These are phyloP conservation scores for Stercorarius parasiticus DNA, from an alignment of 2,113 vertebrate species.

Conservation along the genomic window DNA sequence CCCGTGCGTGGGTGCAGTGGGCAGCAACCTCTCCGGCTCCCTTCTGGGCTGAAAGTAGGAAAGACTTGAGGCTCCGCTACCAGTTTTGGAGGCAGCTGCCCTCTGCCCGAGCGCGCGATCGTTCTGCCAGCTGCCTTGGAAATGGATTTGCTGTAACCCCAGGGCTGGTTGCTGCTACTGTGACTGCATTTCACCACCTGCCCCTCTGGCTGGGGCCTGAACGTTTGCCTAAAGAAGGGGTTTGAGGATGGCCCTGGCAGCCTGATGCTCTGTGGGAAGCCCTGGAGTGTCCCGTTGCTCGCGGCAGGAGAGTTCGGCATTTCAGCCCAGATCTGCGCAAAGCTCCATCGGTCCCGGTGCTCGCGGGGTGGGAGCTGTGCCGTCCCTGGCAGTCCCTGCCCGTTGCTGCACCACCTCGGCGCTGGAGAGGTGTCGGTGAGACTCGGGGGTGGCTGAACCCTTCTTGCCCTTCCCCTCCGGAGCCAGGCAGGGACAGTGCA, in stretches of 20 bases:
- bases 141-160: accelerated
- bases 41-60: background rate
- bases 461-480: background rate
- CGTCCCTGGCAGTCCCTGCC: background rate
- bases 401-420: accelerated
- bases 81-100: background rate
- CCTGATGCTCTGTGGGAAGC: background rate
- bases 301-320: accelerated
- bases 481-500: background rate
- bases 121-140: background rate
- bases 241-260: background rate
- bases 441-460: background rate
- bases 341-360: background rate
- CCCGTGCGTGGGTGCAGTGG: accelerated
- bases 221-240: accelerated
- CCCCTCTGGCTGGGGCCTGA: accelerated
- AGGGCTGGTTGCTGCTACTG: accelerated
- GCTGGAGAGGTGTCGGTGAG: background rate
- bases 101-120: background rate
- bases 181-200: accelerated
- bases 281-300: accelerated
- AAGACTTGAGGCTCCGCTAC: background rate
- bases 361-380: accelerated
- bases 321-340: background rate
- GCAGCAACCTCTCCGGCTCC: background rate